phyloP scores from a whole-genome alignment of 2,113 vertebrate species.

The Alethe castanea region DNA sequence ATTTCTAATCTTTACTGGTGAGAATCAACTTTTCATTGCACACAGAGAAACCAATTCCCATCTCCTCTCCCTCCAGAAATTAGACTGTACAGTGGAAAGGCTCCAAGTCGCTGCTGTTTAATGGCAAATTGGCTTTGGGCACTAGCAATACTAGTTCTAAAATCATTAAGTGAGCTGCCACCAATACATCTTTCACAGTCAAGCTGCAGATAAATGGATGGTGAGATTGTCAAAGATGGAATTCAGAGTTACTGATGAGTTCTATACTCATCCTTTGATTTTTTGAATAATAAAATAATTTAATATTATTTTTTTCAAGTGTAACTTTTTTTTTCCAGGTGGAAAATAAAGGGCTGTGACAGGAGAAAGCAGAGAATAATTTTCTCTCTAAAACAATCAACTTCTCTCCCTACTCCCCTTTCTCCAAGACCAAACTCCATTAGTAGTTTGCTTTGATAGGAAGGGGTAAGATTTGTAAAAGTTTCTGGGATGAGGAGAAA shows the following conservation, averaged over 20 bases:
- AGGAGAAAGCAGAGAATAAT: background rate
- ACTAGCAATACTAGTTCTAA: conserved; percentile 37
- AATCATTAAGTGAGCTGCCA: conserved; percentile 54
- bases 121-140: conserved; percentile 48
- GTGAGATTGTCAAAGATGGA: background rate
- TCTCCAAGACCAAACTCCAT: background rate
- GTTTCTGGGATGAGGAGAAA: background rate
- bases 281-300: background rate
- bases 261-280: background rate
- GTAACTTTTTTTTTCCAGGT: background rate
- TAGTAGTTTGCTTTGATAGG: background rate
- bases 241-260: background rate
- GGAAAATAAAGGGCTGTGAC: background rate
- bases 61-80: conserved; percentile 29
- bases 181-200: conserved; percentile 33
- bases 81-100: conserved; percentile 31
- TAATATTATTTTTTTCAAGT: background rate
- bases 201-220: conserved; percentile 40
- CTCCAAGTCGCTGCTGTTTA: conserved; percentile 41
- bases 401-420: background rate
- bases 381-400: background rate
- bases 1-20: conserved; percentile 26
- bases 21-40: conserved; percentile 41
- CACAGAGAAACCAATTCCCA: conserved; percentile 18
- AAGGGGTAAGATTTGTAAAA: background rate